phyloP scores from a whole-genome alignment of 2,888 invertebrate species.

The Spodoptera littoralis region DNA sequence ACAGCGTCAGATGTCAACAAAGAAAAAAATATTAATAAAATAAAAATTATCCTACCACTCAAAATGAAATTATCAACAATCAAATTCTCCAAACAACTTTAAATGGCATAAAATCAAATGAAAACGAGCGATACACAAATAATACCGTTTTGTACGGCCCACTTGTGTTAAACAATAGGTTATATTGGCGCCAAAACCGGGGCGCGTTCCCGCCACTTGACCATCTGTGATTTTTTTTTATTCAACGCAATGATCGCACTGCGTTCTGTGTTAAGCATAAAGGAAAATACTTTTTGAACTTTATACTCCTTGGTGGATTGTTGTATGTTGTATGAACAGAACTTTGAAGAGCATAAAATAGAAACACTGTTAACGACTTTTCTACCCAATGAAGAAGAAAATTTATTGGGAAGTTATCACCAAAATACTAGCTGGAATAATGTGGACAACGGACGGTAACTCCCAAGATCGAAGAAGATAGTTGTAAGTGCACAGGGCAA shows the following conservation, averaged over 20 bases:
- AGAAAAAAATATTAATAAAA: slow-evolving; percentile 13
- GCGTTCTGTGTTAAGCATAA: not conserved
- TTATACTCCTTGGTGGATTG: slow-evolving; percentile 1
- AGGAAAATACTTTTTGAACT: slow-evolving; percentile 8
- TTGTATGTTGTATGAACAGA: slow-evolving; percentile 1
- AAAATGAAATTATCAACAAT: slow-evolving; percentile 42
- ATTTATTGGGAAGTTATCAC: too few species aligned
- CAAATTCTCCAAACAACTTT: slow-evolving; percentile 42
- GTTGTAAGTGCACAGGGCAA: too few species aligned
- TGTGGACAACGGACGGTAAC: too few species aligned
- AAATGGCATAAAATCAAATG: slow-evolving; percentile 76
- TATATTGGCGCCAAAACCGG: slow-evolving; percentile 74
- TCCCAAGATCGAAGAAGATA: too few species aligned
- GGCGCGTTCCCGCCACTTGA: slow-evolving; percentile 71
- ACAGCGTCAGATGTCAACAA: slow-evolving; percentile 23
- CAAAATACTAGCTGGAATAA: too few species aligned
- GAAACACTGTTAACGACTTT: too few species aligned
- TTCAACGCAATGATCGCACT: slow-evolving; percentile 25
- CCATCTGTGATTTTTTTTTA: slow-evolving; percentile 72
- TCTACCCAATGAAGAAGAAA: too few species aligned
- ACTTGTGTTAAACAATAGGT: slow-evolving; percentile 81
- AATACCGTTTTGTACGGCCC: slow-evolving; percentile 77
- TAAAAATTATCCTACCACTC: slow-evolving; percentile 18
- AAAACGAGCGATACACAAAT: slow-evolving; percentile 74
- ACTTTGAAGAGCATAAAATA: too few species aligned